A percentile compares a stretch with the other conserved stretches of the same genome.
phyloP scores from a whole-genome alignment of 2,113 vertebrate genomes.

The pig (Sus scrofa) region DNA sequence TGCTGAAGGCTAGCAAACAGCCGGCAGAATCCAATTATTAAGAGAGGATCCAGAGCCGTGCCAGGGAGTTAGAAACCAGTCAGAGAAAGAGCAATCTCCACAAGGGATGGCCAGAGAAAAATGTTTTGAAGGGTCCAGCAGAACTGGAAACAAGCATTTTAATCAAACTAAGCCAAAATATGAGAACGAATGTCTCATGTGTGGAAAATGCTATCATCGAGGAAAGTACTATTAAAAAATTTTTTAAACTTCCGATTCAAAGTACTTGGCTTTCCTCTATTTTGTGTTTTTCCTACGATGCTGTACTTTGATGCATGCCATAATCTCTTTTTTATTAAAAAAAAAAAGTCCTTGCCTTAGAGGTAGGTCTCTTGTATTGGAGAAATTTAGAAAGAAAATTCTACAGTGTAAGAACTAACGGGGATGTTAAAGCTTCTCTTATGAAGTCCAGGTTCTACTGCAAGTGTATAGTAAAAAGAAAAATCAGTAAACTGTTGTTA shows the following conservation, averaged over 20 bases:
- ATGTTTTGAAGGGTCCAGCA: conserved; percentile 45
- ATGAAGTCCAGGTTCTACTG: not conserved
- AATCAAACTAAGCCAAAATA: conserved; percentile 66
- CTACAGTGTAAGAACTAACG: not conserved
- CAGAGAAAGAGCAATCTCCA: conserved; percentile 48
- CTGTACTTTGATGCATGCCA: not conserved
- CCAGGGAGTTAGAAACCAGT: conserved; percentile 75
- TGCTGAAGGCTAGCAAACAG: conserved; percentile 64
- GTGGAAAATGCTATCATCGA: conserved; percentile 10
- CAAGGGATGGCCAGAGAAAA: conserved; percentile 57
- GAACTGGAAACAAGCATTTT: conserved; percentile 70
- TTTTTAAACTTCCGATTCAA: conserved; percentile 34
- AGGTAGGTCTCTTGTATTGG: not conserved
- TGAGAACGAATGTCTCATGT: conserved; percentile 2
- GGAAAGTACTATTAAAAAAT: not conserved
- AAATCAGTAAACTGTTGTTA: not conserved
- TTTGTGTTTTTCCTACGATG: conserved; percentile 41
- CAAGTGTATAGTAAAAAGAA: conserved; percentile 17
- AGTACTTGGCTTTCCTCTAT: not conserved
- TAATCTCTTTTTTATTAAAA: not conserved
- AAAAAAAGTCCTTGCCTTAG: not conserved
- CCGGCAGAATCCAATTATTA: conserved; percentile 78
- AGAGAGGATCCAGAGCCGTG: conserved; percentile 54
- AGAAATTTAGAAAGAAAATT: conserved; percentile 40
- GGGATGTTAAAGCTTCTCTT: not conserved